phyloP scores from a whole-genome alignment of 2,888 invertebrate genomes.

The Gymnoscelis rufifasciata region DNA sequence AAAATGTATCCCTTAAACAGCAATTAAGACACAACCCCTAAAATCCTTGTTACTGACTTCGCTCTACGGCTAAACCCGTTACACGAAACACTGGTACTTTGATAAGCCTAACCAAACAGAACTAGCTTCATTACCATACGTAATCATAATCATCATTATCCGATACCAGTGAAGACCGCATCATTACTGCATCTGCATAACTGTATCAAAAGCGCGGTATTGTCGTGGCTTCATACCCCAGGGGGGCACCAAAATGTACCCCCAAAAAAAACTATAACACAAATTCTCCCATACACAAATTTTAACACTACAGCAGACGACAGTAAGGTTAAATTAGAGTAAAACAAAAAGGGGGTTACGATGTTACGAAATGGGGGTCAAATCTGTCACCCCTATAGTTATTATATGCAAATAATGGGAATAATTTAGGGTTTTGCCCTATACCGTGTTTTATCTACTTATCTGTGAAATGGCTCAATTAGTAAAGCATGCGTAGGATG shows the following conservation, averaged over 20 bases:
- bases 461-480: conserved; percentile 78
- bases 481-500: conserved; percentile 53
- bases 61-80: too few relatives aligned
- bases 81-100: too few relatives aligned
- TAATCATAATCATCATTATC: conserved; percentile 34
- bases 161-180: conserved; percentile 33
- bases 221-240: conserved; percentile 55
- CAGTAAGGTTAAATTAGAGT: conserved; percentile 20
- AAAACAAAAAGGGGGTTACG: not conserved
- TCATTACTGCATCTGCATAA: conserved; percentile 70
- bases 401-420: conserved; percentile 76
- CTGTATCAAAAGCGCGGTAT: conserved; percentile 57
- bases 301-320: too few relatives aligned
- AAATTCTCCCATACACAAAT: too few relatives aligned
- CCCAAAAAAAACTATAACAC: too few relatives aligned
- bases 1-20: too few relatives aligned
- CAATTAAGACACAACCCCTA: too few relatives aligned
- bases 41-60: too few relatives aligned
- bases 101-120: not conserved
- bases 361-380: not conserved
- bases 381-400: conserved; percentile 66
- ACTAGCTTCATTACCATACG: conserved; percentile 13
- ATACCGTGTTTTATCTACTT: conserved; percentile 77
- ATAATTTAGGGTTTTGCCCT: conserved; percentile 68
- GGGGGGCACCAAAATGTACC: conserved; percentile 36